Conservation (phyloP, 92 coral and sea anemone genomes). For the Epizoanthus illoricatus region DNA sequence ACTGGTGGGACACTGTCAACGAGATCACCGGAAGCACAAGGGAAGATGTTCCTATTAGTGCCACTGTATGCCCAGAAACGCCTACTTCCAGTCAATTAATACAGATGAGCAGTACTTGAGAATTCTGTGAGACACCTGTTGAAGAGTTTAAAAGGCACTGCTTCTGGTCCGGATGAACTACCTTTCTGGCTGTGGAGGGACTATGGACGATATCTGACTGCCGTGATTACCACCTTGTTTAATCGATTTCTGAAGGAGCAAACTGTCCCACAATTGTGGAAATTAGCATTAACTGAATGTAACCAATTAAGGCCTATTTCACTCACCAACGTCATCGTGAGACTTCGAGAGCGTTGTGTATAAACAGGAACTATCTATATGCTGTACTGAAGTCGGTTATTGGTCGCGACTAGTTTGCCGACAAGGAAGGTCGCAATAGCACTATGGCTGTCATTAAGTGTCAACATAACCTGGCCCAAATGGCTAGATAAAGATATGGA, state of each 20-base stretch:
- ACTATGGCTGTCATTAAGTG: slow-evolving; percentile 48
- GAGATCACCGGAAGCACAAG: slow-evolving; percentile 55
- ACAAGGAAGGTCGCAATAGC: slow-evolving; percentile 45
- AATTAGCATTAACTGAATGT: slow-evolving; percentile 34
- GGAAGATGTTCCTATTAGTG: slow-evolving; percentile 41
- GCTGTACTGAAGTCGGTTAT: slow-evolving; percentile 20
- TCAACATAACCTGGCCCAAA: slow-evolving; percentile 47
- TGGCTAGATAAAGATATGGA: slow-evolving; percentile 46
- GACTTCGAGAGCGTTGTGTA: slow-evolving; percentile 44
- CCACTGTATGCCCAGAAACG: slow-evolving; percentile 37
- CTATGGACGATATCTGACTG: slow-evolving; percentile 33
- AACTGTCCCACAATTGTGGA: slow-evolving; percentile 32
- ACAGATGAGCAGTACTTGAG: slow-evolving; percentile 43
- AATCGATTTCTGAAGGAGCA: slow-evolving; percentile 34
- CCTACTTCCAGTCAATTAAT: slow-evolving; percentile 48
- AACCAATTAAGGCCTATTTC: slow-evolving; percentile 44
- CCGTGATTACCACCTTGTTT: slow-evolving; percentile 32
- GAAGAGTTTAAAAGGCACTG: slow-evolving; percentile 28
- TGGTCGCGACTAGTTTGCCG: slow-evolving; percentile 42
- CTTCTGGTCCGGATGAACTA: slow-evolving; percentile 45
- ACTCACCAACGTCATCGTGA: slow-evolving; percentile 37
- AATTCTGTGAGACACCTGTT: slow-evolving; percentile 6
- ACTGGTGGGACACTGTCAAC: slow-evolving; percentile 65
- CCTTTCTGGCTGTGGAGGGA: slow-evolving; percentile 46
- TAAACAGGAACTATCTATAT: slow-evolving; percentile 39